Evolutionary conservation across 2,797 vertebrate genomes (phyloP), one percentile per base, ranked within the genome.

Genomic region (Myotis myotis): DNA sequence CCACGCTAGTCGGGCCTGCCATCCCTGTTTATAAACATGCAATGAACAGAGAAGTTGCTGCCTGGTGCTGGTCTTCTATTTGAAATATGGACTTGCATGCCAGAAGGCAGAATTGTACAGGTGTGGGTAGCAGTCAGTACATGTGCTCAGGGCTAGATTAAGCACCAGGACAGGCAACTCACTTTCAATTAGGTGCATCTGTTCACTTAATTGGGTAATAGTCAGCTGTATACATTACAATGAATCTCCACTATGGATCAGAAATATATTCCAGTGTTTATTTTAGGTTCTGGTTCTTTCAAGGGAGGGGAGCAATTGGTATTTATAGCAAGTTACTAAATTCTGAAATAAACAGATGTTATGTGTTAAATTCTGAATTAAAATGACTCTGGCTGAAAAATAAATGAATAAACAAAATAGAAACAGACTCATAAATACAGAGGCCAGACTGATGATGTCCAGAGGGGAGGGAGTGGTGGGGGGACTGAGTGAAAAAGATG

Each of bases 251-350:
- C 33, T 9, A 70, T 1, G 20, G 16, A 64, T 60, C 66, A 79
- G 75, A 94, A 81, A 85, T 71, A 74, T 15, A 81, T 68, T 64
- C 47, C 36, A 80, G 20, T 51, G 25, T 68, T 92, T 60, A 71
- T 83, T 88, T 95, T 90, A 88, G 28, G 8, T 87, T 96, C 57
- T 19, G 25, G 41, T 17, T 87, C 3, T 91, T 94, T 95, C 75
- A 81, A 87, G 23, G 53, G 17, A 78, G 82, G 16, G n/a, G 36
- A 33, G 12, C 3, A 55, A 88, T 19, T 41, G 57, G 5, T 86
- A 89, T 89, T 90, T 93, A 47, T 68, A 93, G 38, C 20, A 91
- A 76, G 55, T 81, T 93, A 89, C 81, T 91, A 94, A 44, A 84
- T 78, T 91, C 62, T 62, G 79, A 97, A 92, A 71, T 92, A 90